Percentiles rank a stretch among this genome's conserved stretches.
Conservation (phyloP, 53 echinoderm and acorn worm genomes). For the Apostichopus leukothele region DNA sequence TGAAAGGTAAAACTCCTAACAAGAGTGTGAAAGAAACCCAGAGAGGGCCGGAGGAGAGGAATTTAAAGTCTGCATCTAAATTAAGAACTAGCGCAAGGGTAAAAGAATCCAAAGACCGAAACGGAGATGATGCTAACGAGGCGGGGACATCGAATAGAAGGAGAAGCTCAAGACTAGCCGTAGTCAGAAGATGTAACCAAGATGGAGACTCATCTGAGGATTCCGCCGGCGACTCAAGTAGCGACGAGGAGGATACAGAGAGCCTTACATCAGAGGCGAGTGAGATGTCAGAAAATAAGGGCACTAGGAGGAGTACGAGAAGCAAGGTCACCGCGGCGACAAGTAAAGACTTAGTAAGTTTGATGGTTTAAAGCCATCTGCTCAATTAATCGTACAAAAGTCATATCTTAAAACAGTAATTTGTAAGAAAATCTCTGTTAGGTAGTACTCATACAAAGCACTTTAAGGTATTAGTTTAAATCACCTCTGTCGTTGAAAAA, state of each 20-base stretch:
- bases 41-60: neutral
- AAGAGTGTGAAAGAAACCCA: neutral
- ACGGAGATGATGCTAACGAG: neutral
- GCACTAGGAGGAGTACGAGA: slow-evolving; percentile 2
- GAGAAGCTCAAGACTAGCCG: slow-evolving; percentile 20
- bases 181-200: slow-evolving; percentile 26
- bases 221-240: slow-evolving; percentile 54
- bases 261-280: slow-evolving; percentile 49
- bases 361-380: too few species aligned
- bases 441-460: too few species aligned
- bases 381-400: too few species aligned
- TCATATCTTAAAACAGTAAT: too few species aligned
- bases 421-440: too few species aligned
- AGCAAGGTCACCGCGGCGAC: neutral
- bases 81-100: neutral
- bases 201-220: slow-evolving; percentile 72
- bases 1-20: neutral
- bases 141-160: slow-evolving; percentile 4
- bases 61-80: neutral
- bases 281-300: slow-evolving; percentile 16
- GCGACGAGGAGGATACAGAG: slow-evolving; percentile 54
- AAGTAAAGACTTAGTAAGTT: too few species aligned
- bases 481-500: too few species aligned
- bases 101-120: neutral
- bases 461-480: too few species aligned